Conservation (phyloP, 2,888 invertebrate species). For the Sylvicola fuscatus region DNA sequence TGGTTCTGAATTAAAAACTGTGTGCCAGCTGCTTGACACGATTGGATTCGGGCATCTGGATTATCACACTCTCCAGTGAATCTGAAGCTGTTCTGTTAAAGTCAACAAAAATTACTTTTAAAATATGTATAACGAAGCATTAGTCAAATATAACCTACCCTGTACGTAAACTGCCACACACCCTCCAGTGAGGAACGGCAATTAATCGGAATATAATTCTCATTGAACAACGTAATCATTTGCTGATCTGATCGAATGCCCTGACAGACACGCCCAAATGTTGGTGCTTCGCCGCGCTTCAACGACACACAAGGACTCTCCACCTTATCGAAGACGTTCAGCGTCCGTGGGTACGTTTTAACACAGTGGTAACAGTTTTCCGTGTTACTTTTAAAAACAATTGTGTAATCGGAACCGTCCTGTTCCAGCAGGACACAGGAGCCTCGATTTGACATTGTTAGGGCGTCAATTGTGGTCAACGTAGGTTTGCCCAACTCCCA, state of each 20-base stretch:
- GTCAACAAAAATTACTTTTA: neutral
- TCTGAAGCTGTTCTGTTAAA: constrained; percentile 52
- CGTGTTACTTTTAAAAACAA: constrained; percentile 47
- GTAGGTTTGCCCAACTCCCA: constrained; percentile 74
- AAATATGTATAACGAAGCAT: neutral
- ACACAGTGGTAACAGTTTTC: constrained; percentile 63
- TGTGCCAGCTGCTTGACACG: constrained; percentile 90
- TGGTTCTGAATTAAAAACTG: constrained; percentile 92
- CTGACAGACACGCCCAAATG: constrained; percentile 55
- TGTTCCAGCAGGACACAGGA: constrained; percentile 50
- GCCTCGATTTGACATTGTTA: constrained; percentile 54
- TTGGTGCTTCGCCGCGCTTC: constrained; percentile 38
- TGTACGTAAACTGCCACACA: constrained; percentile 90
- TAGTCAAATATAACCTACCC: constrained; percentile 22
- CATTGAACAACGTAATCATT: constrained; percentile 66
- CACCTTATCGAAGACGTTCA: constrained; percentile 74
- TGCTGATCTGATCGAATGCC: constrained; percentile 59
- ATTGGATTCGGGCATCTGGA: constrained; percentile 72
- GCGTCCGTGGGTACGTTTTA: constrained; percentile 61
- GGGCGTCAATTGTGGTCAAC: constrained; percentile 61
- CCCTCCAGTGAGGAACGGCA: constrained; percentile 85
- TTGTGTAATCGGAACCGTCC: constrained; percentile 66
- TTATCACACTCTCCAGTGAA: constrained; percentile 84
- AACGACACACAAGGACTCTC: constrained; percentile 67
- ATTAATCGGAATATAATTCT: constrained; percentile 76